Evolutionary conservation across 2,888 invertebrate species (phyloP).

Genomic region (Camptogramma bilineatum): DNA sequence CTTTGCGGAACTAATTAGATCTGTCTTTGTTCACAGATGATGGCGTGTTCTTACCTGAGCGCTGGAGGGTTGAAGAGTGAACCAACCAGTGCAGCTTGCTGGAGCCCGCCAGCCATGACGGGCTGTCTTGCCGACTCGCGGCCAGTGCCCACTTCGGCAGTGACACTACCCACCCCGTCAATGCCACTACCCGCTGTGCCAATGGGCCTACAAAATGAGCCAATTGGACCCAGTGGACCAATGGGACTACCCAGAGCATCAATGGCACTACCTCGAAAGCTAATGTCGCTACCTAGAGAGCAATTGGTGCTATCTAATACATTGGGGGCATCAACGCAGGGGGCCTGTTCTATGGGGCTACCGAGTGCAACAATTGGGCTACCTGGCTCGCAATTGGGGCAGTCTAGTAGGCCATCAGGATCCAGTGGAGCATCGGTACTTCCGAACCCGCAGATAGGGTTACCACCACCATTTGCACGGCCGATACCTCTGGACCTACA

Average conservation of each 20-base stretch:
- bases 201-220: conserved; percentile 10
- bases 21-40: conserved; percentile 74
- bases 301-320: conserved; percentile 2
- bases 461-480: conserved; percentile 28
- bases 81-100: conserved; percentile 66
- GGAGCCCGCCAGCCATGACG: conserved; percentile 68
- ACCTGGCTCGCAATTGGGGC: conserved; percentile 5
- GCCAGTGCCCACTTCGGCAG: conserved; percentile 38
- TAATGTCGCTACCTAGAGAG: neutral
- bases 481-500: conserved; percentile 25
- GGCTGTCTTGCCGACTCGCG: conserved; percentile 18
- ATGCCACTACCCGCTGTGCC: conserved; percentile 16
- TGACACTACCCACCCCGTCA: conserved; percentile 15
- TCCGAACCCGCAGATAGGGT: conserved; percentile 27
- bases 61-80: conserved; percentile 67
- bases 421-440: conserved; percentile 9
- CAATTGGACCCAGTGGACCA: conserved; percentile 2
- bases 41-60: conserved; percentile 82
- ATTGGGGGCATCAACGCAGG: neutral
- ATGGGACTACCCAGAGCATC: conserved; percentile 16
- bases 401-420: conserved; percentile 4
- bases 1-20: neutral
- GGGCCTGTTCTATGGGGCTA: neutral
- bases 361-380: conserved; percentile 9
- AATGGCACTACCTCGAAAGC: conserved; percentile 10